Percentiles rank a stretch among this genome's conserved stretches.
Conservation (phyloP, 2,888 invertebrate genomes). For the Apamea crenata region DNA sequence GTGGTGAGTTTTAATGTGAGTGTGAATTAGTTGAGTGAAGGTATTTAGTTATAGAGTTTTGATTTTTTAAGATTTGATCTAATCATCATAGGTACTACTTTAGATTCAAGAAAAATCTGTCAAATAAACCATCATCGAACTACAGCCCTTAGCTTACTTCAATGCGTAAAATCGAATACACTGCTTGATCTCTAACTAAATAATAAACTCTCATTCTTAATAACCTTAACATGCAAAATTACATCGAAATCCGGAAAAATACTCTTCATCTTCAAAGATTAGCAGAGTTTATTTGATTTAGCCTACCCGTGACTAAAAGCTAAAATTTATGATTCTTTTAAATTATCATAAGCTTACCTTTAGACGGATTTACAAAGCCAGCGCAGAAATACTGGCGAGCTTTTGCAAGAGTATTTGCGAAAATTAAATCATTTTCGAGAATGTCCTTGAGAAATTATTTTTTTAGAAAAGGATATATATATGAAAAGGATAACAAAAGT, state of each 20-base stretch:
- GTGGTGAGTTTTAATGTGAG: slow-evolving; percentile 22
- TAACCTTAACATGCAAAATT: slow-evolving; percentile 9
- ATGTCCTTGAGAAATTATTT: background rate
- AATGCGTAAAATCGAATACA: background rate
- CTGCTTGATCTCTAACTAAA: background rate
- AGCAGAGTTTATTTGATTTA: slow-evolving; percentile 46
- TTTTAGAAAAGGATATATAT: too few species aligned
- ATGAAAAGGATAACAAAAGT: background rate
- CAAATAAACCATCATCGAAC: background rate
- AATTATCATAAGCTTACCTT: slow-evolving; percentile 67
- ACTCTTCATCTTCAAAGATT: slow-evolving; percentile 19
- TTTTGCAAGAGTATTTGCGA: background rate
- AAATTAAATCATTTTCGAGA: background rate
- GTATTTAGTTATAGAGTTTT: background rate
- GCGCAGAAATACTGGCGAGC: slow-evolving; percentile 10
- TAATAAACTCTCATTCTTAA: slow-evolving; percentile 10
- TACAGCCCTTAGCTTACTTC: background rate
- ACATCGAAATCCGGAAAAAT: slow-evolving; percentile 18
- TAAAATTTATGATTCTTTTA: slow-evolving; percentile 67
- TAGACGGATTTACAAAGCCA: slow-evolving; percentile 36
- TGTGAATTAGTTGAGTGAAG: background rate
- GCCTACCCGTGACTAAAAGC: slow-evolving; percentile 28
- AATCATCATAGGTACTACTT: background rate
- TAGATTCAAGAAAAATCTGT: background rate
- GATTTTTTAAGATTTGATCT: background rate